Conservation (phyloP, 2,113 vertebrate genomes). For the Dolichallabes microphthalmus region DNA sequence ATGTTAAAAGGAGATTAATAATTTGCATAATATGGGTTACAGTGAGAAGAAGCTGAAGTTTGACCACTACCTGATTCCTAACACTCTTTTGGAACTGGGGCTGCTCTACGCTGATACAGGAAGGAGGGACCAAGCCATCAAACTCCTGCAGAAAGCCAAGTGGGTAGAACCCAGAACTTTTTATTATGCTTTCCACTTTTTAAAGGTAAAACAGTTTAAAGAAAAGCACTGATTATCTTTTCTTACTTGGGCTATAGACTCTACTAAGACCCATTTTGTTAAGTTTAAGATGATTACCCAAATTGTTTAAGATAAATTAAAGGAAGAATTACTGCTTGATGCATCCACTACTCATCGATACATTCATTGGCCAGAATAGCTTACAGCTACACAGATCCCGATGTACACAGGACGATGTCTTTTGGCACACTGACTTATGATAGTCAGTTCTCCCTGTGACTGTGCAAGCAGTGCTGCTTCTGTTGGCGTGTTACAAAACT, state of each 20-base stretch:
- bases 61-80: slow-evolving; percentile 78
- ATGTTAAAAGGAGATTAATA: slow-evolving; percentile 16
- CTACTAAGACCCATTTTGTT: too few relatives aligned
- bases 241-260: neutral
- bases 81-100: slow-evolving; percentile 74
- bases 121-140: slow-evolving; percentile 72
- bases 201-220: neutral
- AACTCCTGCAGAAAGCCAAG: slow-evolving; percentile 77
- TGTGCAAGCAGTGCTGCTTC: too few relatives aligned
- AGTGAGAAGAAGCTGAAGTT: slow-evolving; percentile 78
- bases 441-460: too few relatives aligned
- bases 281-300: too few relatives aligned
- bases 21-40: slow-evolving; percentile 11
- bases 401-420: too few relatives aligned
- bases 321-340: too few relatives aligned
- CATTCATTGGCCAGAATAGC: too few relatives aligned
- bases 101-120: slow-evolving; percentile 72
- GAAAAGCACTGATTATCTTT: neutral
- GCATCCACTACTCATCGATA: too few relatives aligned
- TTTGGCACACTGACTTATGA: too few relatives aligned
- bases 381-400: too few relatives aligned
- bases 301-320: too few relatives aligned
- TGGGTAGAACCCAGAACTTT: slow-evolving; percentile 53
- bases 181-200: neutral
- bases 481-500: too few relatives aligned